Evolutionary conservation across 2,888 invertebrate species (phyloP).

Genomic region (Aphidoletes aphidimyza): DNA sequence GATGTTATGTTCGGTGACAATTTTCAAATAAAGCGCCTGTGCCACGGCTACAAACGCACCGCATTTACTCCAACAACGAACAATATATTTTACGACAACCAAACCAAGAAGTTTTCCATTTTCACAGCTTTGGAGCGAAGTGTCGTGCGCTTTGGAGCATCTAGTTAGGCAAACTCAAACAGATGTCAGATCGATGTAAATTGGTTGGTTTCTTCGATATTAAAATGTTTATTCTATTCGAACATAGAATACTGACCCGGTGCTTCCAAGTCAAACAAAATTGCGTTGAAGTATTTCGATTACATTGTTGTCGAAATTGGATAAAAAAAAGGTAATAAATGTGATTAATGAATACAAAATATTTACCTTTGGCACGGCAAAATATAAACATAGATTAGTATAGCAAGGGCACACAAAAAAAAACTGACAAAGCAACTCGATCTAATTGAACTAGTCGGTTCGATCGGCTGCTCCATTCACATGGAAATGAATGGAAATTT

Average conservation of each 20-base stretch:
- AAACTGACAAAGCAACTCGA: not conserved
- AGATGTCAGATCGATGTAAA: constrained; percentile 39
- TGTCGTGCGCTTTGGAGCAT: not conserved
- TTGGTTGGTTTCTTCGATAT: constrained; percentile 20
- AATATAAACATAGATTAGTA: not conserved
- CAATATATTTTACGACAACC: not conserved
- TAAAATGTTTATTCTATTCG: constrained; percentile 1
- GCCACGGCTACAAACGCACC: not conserved
- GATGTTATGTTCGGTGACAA: not conserved
- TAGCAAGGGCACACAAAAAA: not conserved
- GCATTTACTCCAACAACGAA: too few species aligned
- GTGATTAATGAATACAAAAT: too few species aligned
- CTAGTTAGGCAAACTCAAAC: constrained; percentile 41
- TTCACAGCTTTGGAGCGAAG: not conserved
- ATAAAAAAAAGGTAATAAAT: too few species aligned
- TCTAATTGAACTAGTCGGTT: too few species aligned
- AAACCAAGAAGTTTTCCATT: not conserved
- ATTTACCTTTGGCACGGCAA: too few species aligned
- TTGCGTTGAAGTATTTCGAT: too few species aligned
- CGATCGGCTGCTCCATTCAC: not conserved
- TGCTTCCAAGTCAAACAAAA: too few species aligned
- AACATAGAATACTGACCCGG: not conserved
- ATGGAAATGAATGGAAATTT: constrained; percentile 11
- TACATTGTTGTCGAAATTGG: too few species aligned
- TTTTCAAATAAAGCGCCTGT: constrained; percentile 15